These are phyloP conservation scores for Echeneis naucrates DNA, from an alignment of 2,797 vertebrate genomes.

Conservation along the genomic window DNA sequence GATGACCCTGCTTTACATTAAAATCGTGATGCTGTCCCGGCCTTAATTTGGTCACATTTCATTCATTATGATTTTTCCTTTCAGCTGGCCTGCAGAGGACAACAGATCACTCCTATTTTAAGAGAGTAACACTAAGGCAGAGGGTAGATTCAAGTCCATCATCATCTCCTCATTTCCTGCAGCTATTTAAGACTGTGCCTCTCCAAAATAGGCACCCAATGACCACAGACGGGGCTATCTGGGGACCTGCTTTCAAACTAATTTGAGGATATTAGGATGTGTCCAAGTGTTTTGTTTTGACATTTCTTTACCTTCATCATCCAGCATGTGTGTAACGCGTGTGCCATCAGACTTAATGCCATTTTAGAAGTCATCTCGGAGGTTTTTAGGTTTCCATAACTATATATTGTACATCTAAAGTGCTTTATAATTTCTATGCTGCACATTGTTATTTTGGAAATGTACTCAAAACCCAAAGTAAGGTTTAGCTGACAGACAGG, in stretches of 20 bases:
- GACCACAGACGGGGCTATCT: conserved; percentile 78
- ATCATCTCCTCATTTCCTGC: conserved; percentile 85
- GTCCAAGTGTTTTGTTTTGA: conserved; percentile 81
- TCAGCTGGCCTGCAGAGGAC: conserved; percentile 63
- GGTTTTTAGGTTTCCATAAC: conserved; percentile 85
- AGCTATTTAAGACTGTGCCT: conserved; percentile 78
- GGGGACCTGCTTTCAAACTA: conserved; percentile 77
- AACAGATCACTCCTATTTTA: conserved; percentile 78
- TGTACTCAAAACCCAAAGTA: conserved; percentile 87
- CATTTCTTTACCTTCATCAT: conserved; percentile 73
- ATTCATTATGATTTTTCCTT: conserved; percentile 55
- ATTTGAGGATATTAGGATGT: conserved; percentile 84
- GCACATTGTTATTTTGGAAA: conserved; percentile 89
- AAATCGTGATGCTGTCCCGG: background rate
- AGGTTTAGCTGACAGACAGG: conserved; percentile 86
- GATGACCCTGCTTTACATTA: conserved; percentile 19
- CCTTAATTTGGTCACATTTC: conserved; percentile 48
- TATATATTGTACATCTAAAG: conserved; percentile 88
- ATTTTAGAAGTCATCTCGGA: conserved; percentile 80
- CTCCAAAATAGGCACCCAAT: conserved; percentile 74
- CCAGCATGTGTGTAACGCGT: conserved; percentile 72
- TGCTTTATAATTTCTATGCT: conserved; percentile 88
- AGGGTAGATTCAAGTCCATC: conserved; percentile 80
- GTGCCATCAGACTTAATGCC: conserved; percentile 77
- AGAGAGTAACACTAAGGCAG: conserved; percentile 69